Percentiles rank a stretch among this genome's conserved stretches.
phyloP scores from a whole-genome alignment of 2,888 invertebrate genomes.

The Holacanthella duospinosa region DNA sequence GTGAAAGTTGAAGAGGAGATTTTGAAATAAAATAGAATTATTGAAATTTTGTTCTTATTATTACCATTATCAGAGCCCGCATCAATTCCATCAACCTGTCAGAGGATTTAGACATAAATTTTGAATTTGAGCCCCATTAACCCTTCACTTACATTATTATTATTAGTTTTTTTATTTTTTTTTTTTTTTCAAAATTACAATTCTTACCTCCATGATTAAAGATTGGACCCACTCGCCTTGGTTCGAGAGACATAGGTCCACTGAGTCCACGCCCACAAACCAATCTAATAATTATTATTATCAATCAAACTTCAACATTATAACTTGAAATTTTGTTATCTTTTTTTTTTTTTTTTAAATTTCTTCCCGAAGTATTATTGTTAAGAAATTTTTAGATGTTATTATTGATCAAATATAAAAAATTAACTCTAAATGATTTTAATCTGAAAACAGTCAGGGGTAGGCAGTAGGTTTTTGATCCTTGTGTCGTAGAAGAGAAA shows the following conservation, averaged over 20 bases:
- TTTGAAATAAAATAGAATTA: background rate
- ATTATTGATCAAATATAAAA: no score
- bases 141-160: background rate
- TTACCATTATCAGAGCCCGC: conserved; percentile 45
- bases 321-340: no score
- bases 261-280: conserved; percentile 54
- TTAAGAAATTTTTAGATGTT: no score
- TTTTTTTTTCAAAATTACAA: conserved; percentile 1
- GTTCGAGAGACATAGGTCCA: conserved; percentile 48
- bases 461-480: no score
- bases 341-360: no score
- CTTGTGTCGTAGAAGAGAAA: no score
- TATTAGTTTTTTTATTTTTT: background rate
- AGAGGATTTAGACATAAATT: conserved; percentile 6
- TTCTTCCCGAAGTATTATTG: no score
- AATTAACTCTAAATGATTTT: no score
- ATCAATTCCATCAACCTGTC: conserved; percentile 43
- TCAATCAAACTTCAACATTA: no score
- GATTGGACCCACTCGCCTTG: conserved; percentile 38
- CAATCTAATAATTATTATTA: conserved; percentile 43
- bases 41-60: background rate
- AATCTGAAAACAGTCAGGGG: no score
- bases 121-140: background rate
- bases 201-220: conserved; percentile 31
- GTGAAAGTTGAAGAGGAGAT: background rate